phyloP scores from a whole-genome alignment of 2,113 vertebrate genomes.

The Neolamprologus hecqui region DNA sequence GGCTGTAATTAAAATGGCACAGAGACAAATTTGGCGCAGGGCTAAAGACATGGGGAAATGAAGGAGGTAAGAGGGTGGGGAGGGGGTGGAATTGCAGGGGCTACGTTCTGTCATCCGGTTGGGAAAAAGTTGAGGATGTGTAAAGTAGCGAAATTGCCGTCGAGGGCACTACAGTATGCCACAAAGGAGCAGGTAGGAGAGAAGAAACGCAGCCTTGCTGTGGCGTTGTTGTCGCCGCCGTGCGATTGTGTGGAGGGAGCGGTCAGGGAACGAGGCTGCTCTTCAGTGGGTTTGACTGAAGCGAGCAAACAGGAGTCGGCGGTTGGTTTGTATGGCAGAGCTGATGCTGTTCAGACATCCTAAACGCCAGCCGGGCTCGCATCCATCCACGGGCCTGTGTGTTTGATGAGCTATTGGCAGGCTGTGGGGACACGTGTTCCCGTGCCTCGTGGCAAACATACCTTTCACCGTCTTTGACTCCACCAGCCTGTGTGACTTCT shows the following conservation, averaged over 20 bases:
- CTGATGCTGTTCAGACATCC: slow-evolving; percentile 27
- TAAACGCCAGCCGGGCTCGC: slow-evolving; percentile 39
- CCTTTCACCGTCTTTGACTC: slow-evolving; percentile 59
- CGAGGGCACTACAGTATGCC: background rate
- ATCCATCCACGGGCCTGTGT: slow-evolving; percentile 43
- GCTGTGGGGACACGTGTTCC: slow-evolving; percentile 59
- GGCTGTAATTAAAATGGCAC: slow-evolving; percentile 83
- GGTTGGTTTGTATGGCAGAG: slow-evolving; percentile 21
- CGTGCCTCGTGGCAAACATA: slow-evolving; percentile 66
- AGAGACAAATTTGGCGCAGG: slow-evolving; percentile 75
- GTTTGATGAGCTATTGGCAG: slow-evolving; percentile 71
- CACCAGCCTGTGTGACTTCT: slow-evolving; percentile 58
- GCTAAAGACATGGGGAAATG: slow-evolving; percentile 69
- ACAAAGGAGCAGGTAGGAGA: slow-evolving; percentile 8
- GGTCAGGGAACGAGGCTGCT: background rate
- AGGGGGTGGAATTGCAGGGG: slow-evolving; percentile 33
- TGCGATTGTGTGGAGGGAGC: background rate
- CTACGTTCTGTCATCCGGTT: slow-evolving; percentile 51
- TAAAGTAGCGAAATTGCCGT: slow-evolving; percentile 17
- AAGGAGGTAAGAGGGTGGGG: slow-evolving; percentile 31
- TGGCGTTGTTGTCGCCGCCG: background rate
- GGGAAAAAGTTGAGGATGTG: slow-evolving; percentile 50
- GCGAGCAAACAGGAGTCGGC: slow-evolving; percentile 18
- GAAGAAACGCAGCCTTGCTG: background rate
- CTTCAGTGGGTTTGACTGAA: background rate